Percentiles rank a stretch among this genome's conserved stretches.
Conservation (phyloP, 1,140 invertebrate species). For the Microplitis mediator region DNA sequence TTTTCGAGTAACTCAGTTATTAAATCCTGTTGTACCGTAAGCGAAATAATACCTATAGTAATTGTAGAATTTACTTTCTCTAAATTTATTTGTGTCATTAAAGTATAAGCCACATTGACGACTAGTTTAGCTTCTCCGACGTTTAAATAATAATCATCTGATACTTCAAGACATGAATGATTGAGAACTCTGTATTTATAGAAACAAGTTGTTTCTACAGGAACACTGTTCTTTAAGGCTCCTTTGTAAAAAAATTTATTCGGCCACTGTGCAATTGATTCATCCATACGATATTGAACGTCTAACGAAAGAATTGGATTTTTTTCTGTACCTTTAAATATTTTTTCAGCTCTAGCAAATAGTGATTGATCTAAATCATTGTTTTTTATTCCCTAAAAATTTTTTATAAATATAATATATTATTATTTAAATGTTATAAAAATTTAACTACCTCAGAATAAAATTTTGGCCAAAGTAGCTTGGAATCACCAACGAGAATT, state of each 20-base stretch:
- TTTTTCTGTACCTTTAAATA: slow-evolving; percentile 46
- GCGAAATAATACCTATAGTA: slow-evolving; percentile 16
- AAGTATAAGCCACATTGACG: neutral
- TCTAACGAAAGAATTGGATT: slow-evolving; percentile 66
- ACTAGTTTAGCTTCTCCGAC: slow-evolving; percentile 11
- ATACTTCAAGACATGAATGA: no score
- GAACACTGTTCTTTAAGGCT: slow-evolving; percentile 61
- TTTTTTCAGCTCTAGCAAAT: slow-evolving; percentile 67
- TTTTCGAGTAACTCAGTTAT: slow-evolving; percentile 12
- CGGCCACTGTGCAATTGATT: slow-evolving; percentile 76
- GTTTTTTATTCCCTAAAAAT: slow-evolving; percentile 59
- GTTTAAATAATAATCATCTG: slow-evolving; percentile 62
- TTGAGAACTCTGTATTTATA: slow-evolving; percentile 66
- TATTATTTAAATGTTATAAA: neutral
- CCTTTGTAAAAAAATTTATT: slow-evolving; percentile 79
- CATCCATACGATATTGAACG: slow-evolving; percentile 87
- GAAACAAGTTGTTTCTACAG: slow-evolving; percentile 44
- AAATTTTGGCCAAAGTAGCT: slow-evolving; percentile 84
- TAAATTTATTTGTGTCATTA: neutral
- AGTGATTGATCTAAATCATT: slow-evolving; percentile 64
- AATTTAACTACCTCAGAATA: slow-evolving; percentile 62
- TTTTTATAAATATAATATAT: neutral
- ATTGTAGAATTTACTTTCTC: neutral
- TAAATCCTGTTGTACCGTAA: neutral
- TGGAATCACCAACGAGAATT: slow-evolving; percentile 86